Percentiles rank a stretch among this genome's conserved stretches.
These are phyloP conservation scores for Gnatocerus cornutus DNA, from an alignment of 2,888 invertebrate genomes.

Conservation along the genomic window DNA sequence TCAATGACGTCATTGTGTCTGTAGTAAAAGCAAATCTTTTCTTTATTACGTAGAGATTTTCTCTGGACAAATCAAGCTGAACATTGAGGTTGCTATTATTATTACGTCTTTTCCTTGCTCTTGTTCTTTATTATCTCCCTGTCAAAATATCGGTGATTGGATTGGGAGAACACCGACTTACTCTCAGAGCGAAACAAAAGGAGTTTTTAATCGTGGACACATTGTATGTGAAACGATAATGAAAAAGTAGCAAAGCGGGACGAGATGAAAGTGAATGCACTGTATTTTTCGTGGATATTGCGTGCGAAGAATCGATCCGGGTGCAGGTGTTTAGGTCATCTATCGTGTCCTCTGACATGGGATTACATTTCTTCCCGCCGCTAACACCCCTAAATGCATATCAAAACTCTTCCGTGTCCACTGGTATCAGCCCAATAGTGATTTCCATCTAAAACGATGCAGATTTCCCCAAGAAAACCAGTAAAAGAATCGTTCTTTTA, in stretches of 20 bases:
- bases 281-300: slow-evolving; percentile 42
- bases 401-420: slow-evolving; percentile 51
- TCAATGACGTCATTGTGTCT: slow-evolving; percentile 62
- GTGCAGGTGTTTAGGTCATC: slow-evolving; percentile 68
- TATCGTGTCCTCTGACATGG: slow-evolving; percentile 68
- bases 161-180: not conserved
- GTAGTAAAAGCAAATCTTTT: slow-evolving; percentile 60
- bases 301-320: slow-evolving; percentile 67
- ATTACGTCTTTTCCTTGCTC: not conserved
- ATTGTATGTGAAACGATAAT: not conserved
- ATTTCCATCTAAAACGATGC: not conserved
- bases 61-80: not conserved
- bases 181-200: too few species aligned
- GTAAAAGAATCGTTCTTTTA: too few species aligned
- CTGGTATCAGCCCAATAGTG: not conserved
- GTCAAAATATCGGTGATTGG: slow-evolving; percentile 5
- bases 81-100: slow-evolving; percentile 2
- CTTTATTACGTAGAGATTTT: slow-evolving; percentile 31
- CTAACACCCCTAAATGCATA: slow-evolving; percentile 59
- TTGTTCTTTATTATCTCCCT: slow-evolving; percentile 6
- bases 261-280: slow-evolving; percentile 20
- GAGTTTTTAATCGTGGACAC: too few species aligned
- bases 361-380: slow-evolving; percentile 63
- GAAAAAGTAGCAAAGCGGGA: not conserved
- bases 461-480: too few species aligned